These are phyloP conservation scores for Eupeodes latifasciatus DNA, from an alignment of 2,888 invertebrate genomes.

Conservation along the genomic window DNA sequence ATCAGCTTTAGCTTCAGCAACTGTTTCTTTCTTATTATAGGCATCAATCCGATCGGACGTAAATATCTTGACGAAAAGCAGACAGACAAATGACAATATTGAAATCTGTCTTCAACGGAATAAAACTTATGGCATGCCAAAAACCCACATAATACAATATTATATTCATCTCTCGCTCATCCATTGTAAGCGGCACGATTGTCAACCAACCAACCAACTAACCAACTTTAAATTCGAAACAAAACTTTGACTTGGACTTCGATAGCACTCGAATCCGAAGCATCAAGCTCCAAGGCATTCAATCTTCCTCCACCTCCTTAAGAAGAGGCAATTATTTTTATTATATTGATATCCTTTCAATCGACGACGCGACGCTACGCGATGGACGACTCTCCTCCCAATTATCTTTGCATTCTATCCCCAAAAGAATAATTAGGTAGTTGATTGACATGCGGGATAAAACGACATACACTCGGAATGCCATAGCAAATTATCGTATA, in stretches of 20 bases:
- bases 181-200: slow-evolving; percentile 62
- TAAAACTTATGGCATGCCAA: slow-evolving; percentile 60
- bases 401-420: slow-evolving; percentile 84
- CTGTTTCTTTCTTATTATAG: neutral
- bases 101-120: slow-evolving; percentile 56
- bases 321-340: slow-evolving; percentile 77
- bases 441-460: slow-evolving; percentile 84
- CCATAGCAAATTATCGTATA: slow-evolving; percentile 83
- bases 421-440: slow-evolving; percentile 83
- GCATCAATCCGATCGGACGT: slow-evolving; percentile 31
- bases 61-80: slow-evolving; percentile 50
- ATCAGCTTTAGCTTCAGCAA: slow-evolving; percentile 26
- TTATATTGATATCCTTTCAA: slow-evolving; percentile 81
- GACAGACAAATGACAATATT: slow-evolving; percentile 76
- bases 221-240: neutral
- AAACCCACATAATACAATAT: slow-evolving; percentile 53
- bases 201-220: slow-evolving; percentile 21
- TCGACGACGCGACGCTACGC: slow-evolving; percentile 57
- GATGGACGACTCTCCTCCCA: slow-evolving; percentile 77
- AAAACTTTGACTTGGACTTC: slow-evolving; percentile 6
- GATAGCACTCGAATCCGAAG: neutral
- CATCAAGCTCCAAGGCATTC: neutral
- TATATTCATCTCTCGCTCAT: slow-evolving; percentile 5
- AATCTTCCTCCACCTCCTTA: slow-evolving; percentile 7
- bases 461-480: slow-evolving; percentile 84